Base-by-base conservation (phyloP, 2,888 invertebrate genomes). In the Oxycera nigricornis region DNA sequence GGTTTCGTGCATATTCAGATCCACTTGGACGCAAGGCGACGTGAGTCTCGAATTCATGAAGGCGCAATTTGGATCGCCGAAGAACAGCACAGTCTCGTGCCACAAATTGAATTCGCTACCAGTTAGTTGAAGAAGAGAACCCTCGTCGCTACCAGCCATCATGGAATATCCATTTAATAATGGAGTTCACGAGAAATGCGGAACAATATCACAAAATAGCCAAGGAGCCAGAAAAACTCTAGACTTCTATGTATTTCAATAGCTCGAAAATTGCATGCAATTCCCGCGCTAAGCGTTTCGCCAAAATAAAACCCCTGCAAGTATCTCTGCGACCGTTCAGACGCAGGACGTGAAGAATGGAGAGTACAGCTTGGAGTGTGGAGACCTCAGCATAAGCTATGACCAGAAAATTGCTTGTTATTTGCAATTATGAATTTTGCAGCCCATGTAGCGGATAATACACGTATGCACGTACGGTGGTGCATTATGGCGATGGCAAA, bases 101-200 rank as follows among this genome's bases (percentile, higher is more conserved):
- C 70, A 70, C 55, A 55, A 70, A 70, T 70, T 70, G 70, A 70
- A 70, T 55, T 70, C 55, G 70, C 52, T 70, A 52, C 52, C 52
- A 31, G 31, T 22, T 65, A 4, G 65, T 41, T 65, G 22, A 24
- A 41, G 24, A 22, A 22, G 65, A 24, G 41, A 39, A 22, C 65
- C 26, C 30, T 14, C 41, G 22, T 9, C 1, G 26, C 28, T 65
- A 39, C 26, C 62, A 62, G 17, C 39, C 11, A 62, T 39, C 22
- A 65, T 65, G 41, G 65, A 39, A 65, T 39, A 30, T 65, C 41
- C 65, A 65, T 41, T 41, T 61, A 11, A 30, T n/a, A 30, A 39
- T 17, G 14, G 41, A 11, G 22, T 24, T 41, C 41, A 2, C 30
- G 41, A 24, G 30, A 41, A 65, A 65, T 65, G 39, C 11, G 26